Base-by-base conservation (phyloP, 2,888 invertebrate species). In the Tyria jacobaeae region DNA sequence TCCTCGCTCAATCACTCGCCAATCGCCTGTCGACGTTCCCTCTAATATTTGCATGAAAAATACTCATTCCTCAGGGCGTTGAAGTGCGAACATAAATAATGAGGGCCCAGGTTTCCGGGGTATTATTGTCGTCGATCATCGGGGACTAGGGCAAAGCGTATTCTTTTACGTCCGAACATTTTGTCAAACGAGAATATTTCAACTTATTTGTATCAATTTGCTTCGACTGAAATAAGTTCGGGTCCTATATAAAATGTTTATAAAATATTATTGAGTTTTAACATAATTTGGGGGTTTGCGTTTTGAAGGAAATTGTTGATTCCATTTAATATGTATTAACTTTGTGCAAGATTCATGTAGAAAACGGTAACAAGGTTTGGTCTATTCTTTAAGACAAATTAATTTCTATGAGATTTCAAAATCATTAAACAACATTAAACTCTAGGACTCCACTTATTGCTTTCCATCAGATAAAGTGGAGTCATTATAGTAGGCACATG, bases 31-130 rank as follows among this genome's bases (percentile, higher is more conserved):
- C 73, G 64, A 62, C 71, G 71, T 68, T 73, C 70, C 71, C 68
- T 76, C 79, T 81, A 80, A 87, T 87, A 87, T 89, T 88, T 89
- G 88, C 86, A 88, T 87, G 87, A 86, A 87, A 88, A 88, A 90
- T 87, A 79, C 79, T 78, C 79, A 79, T 76, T 75, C 67, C 83
- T 79, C 76, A 74, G 75, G 73, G 81, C 78, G 83, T 75, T 81
- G 84, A 88, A 87, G 87, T 88, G 88, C 80, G 86, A 86, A 86
- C 81, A 86, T 89, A 89, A 89, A 89, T 89, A 89, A 89, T 88
- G 89, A 80, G 82, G 79, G 81, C 74, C 79, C 81, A 80, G 81
- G 77, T 79, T 83, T 77, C 77, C 79, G 72, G 81, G 78, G 81
- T 85, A 86, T 88, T 89, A 87, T 85, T 86, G 84, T 80, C 84